Evolutionary conservation across 2,888 invertebrate species (phyloP), one percentile per base, ranked within the genome.

Genomic region (Crioceris asparagi): DNA sequence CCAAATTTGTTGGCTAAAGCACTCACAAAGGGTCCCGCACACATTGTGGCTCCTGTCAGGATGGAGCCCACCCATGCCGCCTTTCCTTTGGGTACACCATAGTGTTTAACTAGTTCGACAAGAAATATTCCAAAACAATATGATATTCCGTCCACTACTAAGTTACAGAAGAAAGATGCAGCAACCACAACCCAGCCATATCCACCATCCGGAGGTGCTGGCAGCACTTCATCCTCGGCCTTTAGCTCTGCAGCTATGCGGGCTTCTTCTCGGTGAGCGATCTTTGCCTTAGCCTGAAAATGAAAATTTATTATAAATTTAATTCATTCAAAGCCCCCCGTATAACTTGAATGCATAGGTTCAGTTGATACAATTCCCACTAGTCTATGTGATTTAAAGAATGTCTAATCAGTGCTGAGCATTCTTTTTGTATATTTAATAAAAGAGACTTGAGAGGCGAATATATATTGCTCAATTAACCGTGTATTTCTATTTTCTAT

Each of bases 121-220:
- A 91, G 72, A 68, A 91, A 90, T 58, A 96, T 84, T 36, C 97
- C 96, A 64, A 97, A 98, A 5, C 94, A 91, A 67, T 96, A 97
- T 10, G 92, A 88, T 46, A 98, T 92, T 52, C 92, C 97, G 64
- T 98, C 97, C 38, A 98, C 93, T 51, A 97, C 85, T 71, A 96
- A 78, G 74, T 97, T 96, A 68, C 92, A 92, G 79, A 96, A 80
- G 67, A 98, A 94, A 29, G 92, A 92, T 35, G 93, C 92, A 54
- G 88, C 79, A 36, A 96, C 94, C 57, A 97, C 85, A 56, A 94
- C 81, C 90, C 88, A 90, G 40, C 87, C 88, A 67, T 85, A 91
- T 31, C 93, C 93, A 46, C 87, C 87, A 63, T 88, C 88, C 27
- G 88, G 88, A 36, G 88, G 87, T 38, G 87, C 85, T 12, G 88